These are phyloP conservation scores for Orthonychiurus folsomi DNA, from an alignment of 2,888 invertebrate genomes.

Conservation along the genomic window DNA sequence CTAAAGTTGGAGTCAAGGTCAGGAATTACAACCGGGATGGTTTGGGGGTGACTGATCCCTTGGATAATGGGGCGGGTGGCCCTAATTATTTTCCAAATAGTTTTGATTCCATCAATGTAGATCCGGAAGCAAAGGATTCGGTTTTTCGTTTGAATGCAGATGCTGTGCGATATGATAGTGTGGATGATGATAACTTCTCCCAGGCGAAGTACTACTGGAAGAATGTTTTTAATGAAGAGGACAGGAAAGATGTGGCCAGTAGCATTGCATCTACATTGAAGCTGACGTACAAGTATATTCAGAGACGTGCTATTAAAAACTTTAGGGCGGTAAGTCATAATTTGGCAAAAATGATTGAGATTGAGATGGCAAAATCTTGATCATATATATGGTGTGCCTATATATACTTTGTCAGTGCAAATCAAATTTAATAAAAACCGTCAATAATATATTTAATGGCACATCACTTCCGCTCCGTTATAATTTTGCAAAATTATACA, in stretches of 20 bases:
- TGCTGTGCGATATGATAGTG: constrained; percentile 61
- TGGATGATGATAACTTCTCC: constrained; percentile 79
- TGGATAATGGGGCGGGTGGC: constrained; percentile 73
- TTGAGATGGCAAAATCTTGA: too few relatives aligned
- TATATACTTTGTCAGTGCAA: too few relatives aligned
- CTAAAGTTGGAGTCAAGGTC: constrained; percentile 49
- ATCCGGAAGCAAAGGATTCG: constrained; percentile 55
- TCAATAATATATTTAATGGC: too few relatives aligned
- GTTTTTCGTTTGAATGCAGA: constrained; percentile 60
- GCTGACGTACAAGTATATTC: too few relatives aligned
- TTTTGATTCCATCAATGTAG: constrained; percentile 72
- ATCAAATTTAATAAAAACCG: too few relatives aligned
- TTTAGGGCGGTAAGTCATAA: too few relatives aligned
- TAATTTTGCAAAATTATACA: too few relatives aligned
- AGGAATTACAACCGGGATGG: constrained; percentile 75
- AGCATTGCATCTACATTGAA: constrained; percentile 76
- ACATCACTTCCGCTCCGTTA: too few relatives aligned
- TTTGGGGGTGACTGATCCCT: constrained; percentile 53
- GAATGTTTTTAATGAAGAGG: constrained; percentile 64
- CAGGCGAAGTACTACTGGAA: constrained; percentile 74
- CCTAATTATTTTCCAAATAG: constrained; percentile 97
- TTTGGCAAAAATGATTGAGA: too few relatives aligned
- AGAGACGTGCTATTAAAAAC: too few relatives aligned
- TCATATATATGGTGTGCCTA: too few relatives aligned
- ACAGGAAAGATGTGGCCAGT: constrained; percentile 58